A percentile compares a stretch with the other conserved stretches of the same genome.
phyloP scores from a whole-genome alignment of 2,888 invertebrate genomes.

The Drosophila bunnanda region DNA sequence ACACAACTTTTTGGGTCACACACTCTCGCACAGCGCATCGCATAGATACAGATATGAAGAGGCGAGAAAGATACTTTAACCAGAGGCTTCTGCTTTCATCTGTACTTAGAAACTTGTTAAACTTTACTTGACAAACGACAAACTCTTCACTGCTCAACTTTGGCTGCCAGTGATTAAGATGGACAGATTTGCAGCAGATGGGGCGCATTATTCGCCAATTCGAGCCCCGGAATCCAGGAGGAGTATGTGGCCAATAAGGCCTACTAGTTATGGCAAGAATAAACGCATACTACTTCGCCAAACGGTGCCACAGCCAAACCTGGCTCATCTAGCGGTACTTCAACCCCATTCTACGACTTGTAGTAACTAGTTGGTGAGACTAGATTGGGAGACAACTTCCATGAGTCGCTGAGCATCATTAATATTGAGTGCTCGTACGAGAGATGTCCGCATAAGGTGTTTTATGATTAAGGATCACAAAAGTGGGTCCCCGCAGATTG shows the following conservation, averaged over 20 bases:
- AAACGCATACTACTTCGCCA: conserved; percentile 4
- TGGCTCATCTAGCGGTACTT: conserved; percentile 29
- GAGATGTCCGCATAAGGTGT: conserved; percentile 3
- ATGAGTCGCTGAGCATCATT: conserved; percentile 18
- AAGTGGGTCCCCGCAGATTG: conserved; percentile 4
- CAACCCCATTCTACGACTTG: conserved; percentile 27
- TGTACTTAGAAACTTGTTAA: conserved; percentile 34
- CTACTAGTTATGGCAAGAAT: conserved; percentile 10
- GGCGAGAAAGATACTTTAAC: not conserved
- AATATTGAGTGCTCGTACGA: conserved; percentile 10
- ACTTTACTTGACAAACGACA: conserved; percentile 37
- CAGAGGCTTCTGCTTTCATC: conserved; percentile 5
- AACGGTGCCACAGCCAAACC: conserved; percentile 34
- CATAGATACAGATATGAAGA: conserved; percentile 3
- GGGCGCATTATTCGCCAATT: conserved; percentile 37
- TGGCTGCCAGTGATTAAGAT: conserved; percentile 36
- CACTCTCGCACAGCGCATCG: not conserved
- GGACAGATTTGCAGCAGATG: conserved; percentile 30
- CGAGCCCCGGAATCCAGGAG: conserved; percentile 22
- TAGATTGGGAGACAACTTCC: conserved; percentile 17
- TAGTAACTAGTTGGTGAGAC: conserved; percentile 12
- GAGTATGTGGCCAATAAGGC: conserved; percentile 37
- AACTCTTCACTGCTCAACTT: conserved; percentile 23
- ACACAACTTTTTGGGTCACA: conserved; percentile 39
- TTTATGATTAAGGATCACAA: conserved; percentile 6